Evolutionary conservation across 2,113 vertebrate genomes (phyloP).

Genomic region (Apus apus): DNA sequence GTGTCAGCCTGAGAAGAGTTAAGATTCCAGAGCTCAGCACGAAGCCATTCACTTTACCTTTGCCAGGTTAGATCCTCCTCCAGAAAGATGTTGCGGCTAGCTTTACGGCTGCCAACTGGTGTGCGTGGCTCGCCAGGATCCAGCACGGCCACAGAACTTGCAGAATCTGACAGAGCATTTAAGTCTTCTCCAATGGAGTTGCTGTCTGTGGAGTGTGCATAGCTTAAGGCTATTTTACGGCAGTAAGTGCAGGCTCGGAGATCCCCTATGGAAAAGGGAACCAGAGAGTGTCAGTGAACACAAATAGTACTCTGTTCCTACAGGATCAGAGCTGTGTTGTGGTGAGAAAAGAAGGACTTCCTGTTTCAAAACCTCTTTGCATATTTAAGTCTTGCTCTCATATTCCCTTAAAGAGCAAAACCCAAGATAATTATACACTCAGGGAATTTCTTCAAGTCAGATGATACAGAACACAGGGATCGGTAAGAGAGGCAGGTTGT

Average conservation of each 20-base stretch:
- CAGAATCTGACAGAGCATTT: constrained; percentile 88
- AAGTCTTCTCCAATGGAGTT: constrained; percentile 94
- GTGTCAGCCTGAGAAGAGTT: background rate
- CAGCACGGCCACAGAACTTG: constrained; percentile 84
- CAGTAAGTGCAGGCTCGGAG: constrained; percentile 97
- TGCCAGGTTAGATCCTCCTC: constrained; percentile 97
- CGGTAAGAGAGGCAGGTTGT: background rate
- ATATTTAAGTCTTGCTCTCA: background rate
- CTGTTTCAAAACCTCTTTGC: constrained; percentile 41
- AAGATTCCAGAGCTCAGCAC: background rate
- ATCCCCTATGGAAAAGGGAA: constrained; percentile 82
- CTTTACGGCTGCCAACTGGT: constrained; percentile 91
- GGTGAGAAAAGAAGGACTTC: background rate
- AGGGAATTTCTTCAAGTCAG: background rate
- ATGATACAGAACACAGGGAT: background rate
- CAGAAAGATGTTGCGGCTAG: constrained; percentile 96
- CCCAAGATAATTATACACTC: background rate
- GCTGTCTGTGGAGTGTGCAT: constrained; percentile 93
- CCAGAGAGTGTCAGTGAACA: background rate
- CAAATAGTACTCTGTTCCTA: background rate
- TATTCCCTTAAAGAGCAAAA: constrained; percentile 14
- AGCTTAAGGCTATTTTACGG: constrained; percentile 94
- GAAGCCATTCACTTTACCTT: constrained; percentile 78
- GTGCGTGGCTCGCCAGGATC: constrained; percentile 94
- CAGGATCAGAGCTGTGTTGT: background rate